phyloP scores from a whole-genome alignment of 2,888 invertebrate genomes.

The Coelogynopora nodosa region DNA sequence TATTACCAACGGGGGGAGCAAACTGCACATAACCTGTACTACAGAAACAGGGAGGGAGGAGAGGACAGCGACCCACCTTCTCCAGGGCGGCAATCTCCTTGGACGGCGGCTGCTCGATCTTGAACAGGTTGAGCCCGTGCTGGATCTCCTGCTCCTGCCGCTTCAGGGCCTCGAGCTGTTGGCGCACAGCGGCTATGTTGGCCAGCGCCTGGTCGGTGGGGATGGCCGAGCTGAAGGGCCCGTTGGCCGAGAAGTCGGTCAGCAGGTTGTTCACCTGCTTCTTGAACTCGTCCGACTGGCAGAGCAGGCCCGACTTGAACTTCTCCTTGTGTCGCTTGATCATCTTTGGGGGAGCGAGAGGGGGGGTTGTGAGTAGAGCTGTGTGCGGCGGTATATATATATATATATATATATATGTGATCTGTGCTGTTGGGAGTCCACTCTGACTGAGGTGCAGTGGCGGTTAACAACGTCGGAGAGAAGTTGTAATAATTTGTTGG shows the following conservation, averaged over 20 bases:
- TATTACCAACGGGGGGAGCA: too few relatives aligned
- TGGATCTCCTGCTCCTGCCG: conserved; percentile 68
- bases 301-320: conserved; percentile 68
- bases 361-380: too few relatives aligned
- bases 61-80: conserved; percentile 55
- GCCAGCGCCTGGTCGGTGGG: conserved; percentile 56
- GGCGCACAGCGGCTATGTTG: conserved; percentile 54
- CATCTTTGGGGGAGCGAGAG: conserved; percentile 34
- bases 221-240: conserved; percentile 56
- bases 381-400: too few relatives aligned
- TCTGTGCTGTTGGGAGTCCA: too few relatives aligned
- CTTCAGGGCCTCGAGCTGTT: conserved; percentile 64
- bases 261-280: conserved; percentile 69
- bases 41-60: too few relatives aligned
- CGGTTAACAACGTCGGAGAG: not conserved
- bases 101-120: conserved; percentile 70
- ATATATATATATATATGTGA: too few relatives aligned
- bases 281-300: conserved; percentile 72
- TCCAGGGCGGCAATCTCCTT: conserved; percentile 60
- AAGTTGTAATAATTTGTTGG: too few relatives aligned
- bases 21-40: too few relatives aligned
- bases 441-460: too few relatives aligned
- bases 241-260: conserved; percentile 68
- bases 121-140: conserved; percentile 72
- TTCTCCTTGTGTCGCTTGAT: conserved; percentile 54